phyloP scores from a whole-genome alignment of 1,140 invertebrate genomes.

The Pteromalus puparum region DNA sequence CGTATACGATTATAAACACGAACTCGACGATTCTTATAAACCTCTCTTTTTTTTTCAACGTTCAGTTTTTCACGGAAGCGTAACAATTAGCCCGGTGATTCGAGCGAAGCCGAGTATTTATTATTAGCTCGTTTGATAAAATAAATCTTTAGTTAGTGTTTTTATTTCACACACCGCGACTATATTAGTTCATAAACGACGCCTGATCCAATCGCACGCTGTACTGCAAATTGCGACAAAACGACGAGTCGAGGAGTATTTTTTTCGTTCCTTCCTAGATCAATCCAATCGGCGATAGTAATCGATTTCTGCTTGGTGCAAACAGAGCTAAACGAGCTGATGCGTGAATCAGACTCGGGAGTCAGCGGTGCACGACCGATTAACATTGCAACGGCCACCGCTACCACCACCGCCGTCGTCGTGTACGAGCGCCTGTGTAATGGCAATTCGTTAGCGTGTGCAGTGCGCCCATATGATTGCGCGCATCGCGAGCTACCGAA shows the following conservation, averaged over 20 bases:
- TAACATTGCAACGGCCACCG: neutral
- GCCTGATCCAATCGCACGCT: too few species aligned
- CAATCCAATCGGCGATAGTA: neutral
- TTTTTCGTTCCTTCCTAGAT: neutral
- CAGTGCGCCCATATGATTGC: neutral
- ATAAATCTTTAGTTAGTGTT: too few species aligned
- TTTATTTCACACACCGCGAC: too few species aligned
- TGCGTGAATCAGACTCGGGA: neutral
- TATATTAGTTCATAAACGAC: too few species aligned
- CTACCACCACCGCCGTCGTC: too few species aligned
- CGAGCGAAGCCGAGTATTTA: too few species aligned
- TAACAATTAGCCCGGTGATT: neutral
- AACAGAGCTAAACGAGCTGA: constrained; percentile 2
- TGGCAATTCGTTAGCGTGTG: constrained; percentile 8
- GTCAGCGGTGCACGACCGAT: neutral
- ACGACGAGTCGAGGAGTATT: neutral
- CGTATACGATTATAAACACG: too few species aligned
- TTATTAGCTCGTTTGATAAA: too few species aligned
- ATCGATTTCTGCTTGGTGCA: neutral
- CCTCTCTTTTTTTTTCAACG: too few species aligned
- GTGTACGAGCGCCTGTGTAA: constrained; percentile 16
- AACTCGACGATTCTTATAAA: too few species aligned
- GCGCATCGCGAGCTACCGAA: neutral
- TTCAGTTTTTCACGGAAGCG: neutral
- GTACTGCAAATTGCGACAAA: too few species aligned